A percentile compares a stretch with the other conserved stretches of the same genome.
These are phyloP conservation scores for Diabrotica undecimpunctata DNA, from an alignment of 1,140 invertebrate genomes.

Conservation along the genomic window DNA sequence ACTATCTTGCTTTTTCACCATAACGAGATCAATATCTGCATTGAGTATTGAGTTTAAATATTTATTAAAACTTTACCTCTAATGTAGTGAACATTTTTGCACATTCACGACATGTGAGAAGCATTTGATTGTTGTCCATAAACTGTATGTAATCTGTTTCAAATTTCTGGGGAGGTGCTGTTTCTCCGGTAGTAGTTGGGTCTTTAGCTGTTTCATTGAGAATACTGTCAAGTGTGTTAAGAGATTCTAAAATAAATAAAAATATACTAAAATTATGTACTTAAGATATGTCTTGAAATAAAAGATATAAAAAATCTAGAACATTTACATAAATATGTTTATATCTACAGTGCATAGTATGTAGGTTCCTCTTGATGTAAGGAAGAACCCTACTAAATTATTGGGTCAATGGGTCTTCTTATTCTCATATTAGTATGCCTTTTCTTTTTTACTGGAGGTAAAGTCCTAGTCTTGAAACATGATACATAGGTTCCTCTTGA, in stretches of 20 bases:
- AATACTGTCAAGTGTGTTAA: conserved; percentile 28
- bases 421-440: too few species aligned
- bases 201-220: conserved; percentile 23
- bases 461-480: too few species aligned
- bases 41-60: background rate
- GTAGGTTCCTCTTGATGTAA: too few species aligned
- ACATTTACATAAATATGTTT: too few species aligned
- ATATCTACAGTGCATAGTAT: too few species aligned
- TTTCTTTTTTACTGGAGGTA: too few species aligned
- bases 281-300: background rate
- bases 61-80: conserved; percentile 29
- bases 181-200: conserved; percentile 8
- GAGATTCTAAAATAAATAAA: conserved; percentile 25
- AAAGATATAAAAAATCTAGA: too few species aligned
- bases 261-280: background rate
- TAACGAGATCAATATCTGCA: too few species aligned
- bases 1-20: too few species aligned
- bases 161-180: conserved; percentile 16
- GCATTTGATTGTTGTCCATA: conserved; percentile 41
- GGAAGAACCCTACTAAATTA: too few species aligned
- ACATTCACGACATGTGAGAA: conserved; percentile 42
- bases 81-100: conserved; percentile 42
- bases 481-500: too few species aligned
- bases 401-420: too few species aligned
- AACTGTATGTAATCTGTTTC: conserved; percentile 41